Conservation (phyloP, 2,888 invertebrate species). For the Pammene aurita region DNA sequence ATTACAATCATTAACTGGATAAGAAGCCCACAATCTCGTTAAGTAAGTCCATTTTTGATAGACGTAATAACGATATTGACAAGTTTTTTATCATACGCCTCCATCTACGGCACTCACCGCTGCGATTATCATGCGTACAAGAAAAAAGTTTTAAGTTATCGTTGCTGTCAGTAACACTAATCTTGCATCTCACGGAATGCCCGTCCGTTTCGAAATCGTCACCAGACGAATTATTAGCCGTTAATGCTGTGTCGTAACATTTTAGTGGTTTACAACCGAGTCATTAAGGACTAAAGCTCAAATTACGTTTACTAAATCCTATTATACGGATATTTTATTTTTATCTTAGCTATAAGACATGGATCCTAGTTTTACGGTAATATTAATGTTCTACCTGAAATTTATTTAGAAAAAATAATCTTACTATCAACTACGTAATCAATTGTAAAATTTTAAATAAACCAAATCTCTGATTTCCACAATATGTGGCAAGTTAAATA, state of each 20-base stretch:
- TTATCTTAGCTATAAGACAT: slow-evolving; percentile 37
- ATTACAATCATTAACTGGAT: slow-evolving; percentile 70
- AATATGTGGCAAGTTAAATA: background rate
- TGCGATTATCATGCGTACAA: slow-evolving; percentile 68
- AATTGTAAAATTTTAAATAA: background rate
- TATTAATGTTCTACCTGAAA: background rate
- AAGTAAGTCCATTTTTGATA: slow-evolving; percentile 65
- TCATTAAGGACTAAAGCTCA: slow-evolving; percentile 67
- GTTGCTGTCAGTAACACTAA: slow-evolving; percentile 67
- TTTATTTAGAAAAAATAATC: background rate
- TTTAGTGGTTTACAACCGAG: slow-evolving; percentile 66
- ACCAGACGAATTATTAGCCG: slow-evolving; percentile 72
- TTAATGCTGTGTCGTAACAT: slow-evolving; percentile 68
- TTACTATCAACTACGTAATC: background rate
- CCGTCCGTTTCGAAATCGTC: slow-evolving; percentile 72
- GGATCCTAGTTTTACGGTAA: background rate
- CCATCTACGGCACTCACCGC: slow-evolving; percentile 61
- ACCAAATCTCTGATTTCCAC: background rate
- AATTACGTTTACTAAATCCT: slow-evolving; percentile 55
- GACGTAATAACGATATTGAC: slow-evolving; percentile 74
- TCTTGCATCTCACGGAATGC: slow-evolving; percentile 71
- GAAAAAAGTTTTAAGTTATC: slow-evolving; percentile 74
- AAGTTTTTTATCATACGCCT: slow-evolving; percentile 68
- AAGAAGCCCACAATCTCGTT: slow-evolving; percentile 73
- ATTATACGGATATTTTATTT: slow-evolving; percentile 39